These are phyloP conservation scores for Ridgeia piscesae DNA, from an alignment of 1,140 invertebrate genomes.

Conservation along the genomic window DNA sequence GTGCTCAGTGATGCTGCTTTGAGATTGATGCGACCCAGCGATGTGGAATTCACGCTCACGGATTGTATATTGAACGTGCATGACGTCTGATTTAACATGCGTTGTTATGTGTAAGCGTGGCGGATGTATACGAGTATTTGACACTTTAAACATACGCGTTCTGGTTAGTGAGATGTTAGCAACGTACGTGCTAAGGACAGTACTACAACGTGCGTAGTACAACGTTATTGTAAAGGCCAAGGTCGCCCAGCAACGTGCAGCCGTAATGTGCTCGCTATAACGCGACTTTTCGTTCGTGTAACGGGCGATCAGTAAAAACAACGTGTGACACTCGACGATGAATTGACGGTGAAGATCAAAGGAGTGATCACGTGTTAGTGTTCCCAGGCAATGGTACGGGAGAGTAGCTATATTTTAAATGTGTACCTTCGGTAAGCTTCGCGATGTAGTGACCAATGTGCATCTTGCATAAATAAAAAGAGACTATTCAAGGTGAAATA, in stretches of 20 bases:
- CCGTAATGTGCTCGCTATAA: background rate
- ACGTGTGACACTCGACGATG: too few species aligned
- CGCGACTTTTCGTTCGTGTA: background rate
- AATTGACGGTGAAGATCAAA: too few species aligned
- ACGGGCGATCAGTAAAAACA: too few species aligned
- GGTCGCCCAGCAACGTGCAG: background rate
- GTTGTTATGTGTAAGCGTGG: background rate
- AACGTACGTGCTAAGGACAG: too few species aligned
- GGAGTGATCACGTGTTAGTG: background rate
- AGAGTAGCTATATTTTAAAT: background rate
- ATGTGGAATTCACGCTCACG: background rate
- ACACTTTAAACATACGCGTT: background rate
- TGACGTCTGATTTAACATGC: background rate
- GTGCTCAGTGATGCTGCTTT: background rate
- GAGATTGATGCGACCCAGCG: background rate
- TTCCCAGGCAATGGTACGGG: background rate
- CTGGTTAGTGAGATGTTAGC: background rate
- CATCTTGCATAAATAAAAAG: slow-evolving; percentile 1
- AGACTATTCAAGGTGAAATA: background rate
- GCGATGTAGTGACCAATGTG: background rate
- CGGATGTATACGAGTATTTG: too few species aligned
- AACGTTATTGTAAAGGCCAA: background rate
- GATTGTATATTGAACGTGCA: background rate
- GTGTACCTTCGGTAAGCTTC: background rate
- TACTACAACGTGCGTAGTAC: background rate